Evolutionary conservation across 2,888 invertebrate genomes (phyloP).

Genomic region (Petrolisthes manimaculis): DNA sequence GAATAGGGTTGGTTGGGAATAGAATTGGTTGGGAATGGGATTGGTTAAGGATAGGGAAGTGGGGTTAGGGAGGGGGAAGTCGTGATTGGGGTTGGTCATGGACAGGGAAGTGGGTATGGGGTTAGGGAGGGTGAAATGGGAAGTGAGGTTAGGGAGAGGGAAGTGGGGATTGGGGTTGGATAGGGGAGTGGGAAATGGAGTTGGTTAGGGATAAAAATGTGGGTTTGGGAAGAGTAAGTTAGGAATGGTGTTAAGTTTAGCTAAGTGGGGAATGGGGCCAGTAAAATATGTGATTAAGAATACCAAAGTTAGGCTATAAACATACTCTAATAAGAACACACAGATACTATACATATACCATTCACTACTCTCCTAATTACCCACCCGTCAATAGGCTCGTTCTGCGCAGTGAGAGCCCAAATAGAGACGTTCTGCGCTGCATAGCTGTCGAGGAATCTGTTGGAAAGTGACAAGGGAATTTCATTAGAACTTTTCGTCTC

Average conservation of each 20-base stretch:
- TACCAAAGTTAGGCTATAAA: too few relatives aligned
- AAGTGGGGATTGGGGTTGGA: not conserved
- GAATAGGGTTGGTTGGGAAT: not conserved
- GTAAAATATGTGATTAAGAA: too few relatives aligned
- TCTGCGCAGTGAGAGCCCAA: slow-evolving; percentile 90
- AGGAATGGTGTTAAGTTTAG: too few relatives aligned
- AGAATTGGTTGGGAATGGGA: not conserved
- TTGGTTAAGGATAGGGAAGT: not conserved
- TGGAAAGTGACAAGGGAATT: not conserved
- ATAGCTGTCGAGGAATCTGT: slow-evolving; percentile 60
- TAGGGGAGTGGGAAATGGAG: not conserved
- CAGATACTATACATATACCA: not conserved
- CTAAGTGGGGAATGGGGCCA: too few relatives aligned
- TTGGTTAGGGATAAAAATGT: not conserved
- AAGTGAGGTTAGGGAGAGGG: not conserved
- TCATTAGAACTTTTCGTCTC: not conserved
- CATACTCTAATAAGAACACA: not conserved
- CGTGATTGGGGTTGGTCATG: not conserved
- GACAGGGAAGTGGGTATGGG: not conserved
- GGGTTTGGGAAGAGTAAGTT: not conserved
- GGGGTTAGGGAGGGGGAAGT: not conserved
- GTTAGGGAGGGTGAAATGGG: not conserved
- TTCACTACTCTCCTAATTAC: not conserved
- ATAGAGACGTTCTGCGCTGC: slow-evolving; percentile 68
- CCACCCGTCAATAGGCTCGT: slow-evolving; percentile 82